Percentiles rank a stretch among this genome's conserved stretches.
phyloP scores from a whole-genome alignment of 35 echinoderm and acorn worm genomes.

The Ophioderma brevispina region DNA sequence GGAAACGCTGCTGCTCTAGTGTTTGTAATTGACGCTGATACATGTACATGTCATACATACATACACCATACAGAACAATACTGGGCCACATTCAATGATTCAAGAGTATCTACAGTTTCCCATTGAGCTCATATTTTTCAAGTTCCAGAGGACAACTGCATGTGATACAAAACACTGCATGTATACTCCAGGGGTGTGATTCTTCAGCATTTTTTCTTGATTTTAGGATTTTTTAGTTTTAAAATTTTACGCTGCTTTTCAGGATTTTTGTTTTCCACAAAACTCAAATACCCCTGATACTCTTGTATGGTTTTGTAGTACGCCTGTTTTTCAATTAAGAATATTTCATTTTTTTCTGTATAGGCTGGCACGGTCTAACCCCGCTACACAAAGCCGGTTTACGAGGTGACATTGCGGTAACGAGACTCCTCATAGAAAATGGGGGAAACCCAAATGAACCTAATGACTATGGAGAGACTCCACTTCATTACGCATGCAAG shows the following conservation, averaged over 20 bases:
- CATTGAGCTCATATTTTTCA: no score
- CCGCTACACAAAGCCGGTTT: conserved; percentile 84
- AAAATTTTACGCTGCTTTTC: not conserved
- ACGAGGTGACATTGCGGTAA: conserved; percentile 72
- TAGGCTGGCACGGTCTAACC: conserved; percentile 90
- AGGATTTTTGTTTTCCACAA: not conserved
- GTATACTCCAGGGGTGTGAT: no score
- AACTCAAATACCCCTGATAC: not conserved
- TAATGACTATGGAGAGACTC: conserved; percentile 88
- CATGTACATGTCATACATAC: no score
- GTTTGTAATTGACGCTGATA: no score
- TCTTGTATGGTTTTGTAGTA: not conserved
- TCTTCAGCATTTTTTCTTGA: no score
- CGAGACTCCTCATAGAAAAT: conserved; percentile 67
- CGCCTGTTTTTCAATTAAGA: not conserved
- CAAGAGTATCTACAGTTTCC: no score
- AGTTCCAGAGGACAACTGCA: no score
- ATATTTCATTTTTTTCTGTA: not conserved
- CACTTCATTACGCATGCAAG: conserved; percentile 96
- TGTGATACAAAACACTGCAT: not conserved
- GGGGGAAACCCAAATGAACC: conserved; percentile 54
- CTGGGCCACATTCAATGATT: no score
- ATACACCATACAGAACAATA: no score
- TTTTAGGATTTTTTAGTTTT: no score
- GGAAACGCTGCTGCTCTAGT: no score